Conservation (phyloP, 2,113 vertebrate genomes). For the Marmota monax region DNA sequence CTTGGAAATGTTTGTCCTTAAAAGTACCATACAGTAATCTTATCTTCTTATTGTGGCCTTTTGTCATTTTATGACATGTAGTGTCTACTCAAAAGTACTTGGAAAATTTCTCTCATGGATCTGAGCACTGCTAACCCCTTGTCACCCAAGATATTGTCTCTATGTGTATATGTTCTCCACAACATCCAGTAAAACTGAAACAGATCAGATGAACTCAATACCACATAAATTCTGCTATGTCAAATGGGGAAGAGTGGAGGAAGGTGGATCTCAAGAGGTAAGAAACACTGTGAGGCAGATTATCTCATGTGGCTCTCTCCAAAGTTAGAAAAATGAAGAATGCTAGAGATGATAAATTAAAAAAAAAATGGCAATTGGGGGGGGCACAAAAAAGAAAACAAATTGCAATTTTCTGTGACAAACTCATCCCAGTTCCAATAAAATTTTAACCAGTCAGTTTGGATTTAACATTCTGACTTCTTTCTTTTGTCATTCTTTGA, state of each 20-base stretch:
- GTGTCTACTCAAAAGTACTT: not conserved
- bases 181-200: not conserved
- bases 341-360: not conserved
- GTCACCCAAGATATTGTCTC: not conserved
- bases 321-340: conserved; percentile 14
- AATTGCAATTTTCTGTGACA: not conserved
- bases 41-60: not conserved
- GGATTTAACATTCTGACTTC: not conserved
- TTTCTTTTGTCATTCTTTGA: not conserved
- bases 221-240: not conserved
- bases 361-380: not conserved
- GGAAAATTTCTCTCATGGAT: not conserved
- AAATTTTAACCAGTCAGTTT: not conserved
- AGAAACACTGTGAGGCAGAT: not conserved
- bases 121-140: not conserved
- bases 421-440: not conserved
- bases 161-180: not conserved
- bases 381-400: not conserved
- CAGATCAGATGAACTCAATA: not conserved
- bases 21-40: not conserved
- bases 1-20: conserved; percentile 18
- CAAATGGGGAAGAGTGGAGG: not conserved
- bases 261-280: not conserved
- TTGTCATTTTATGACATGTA: not conserved
- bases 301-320: not conserved